Base-by-base conservation (phyloP, 2,113 vertebrate species). In the Oostethus manadensis region DNA sequence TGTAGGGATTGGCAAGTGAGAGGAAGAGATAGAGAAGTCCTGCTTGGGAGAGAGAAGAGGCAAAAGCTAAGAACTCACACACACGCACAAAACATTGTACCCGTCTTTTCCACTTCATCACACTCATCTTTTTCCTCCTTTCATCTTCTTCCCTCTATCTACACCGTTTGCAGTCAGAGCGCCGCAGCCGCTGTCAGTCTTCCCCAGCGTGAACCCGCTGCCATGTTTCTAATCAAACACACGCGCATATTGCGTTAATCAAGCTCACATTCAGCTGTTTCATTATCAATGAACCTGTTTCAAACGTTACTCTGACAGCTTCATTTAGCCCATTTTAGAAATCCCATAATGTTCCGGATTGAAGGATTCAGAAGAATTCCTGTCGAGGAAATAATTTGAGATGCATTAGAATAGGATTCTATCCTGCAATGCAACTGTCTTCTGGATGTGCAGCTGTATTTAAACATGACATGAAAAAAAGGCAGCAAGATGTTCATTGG, bases 281-380 rank as follows among this genome's bases (percentile, higher is more conserved):
- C 84, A 89, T 87, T 82, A 87, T 84, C 73, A 82, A 66, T 68
- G 78, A 80, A 68, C 81, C 77, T 66, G 61, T 77, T 83, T 80
- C 60, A 1, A 73, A 60, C 45, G 46, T 66, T 53, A 61, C 68
- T 64, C 58, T 68, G 67, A 29, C 10, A 2, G 56, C 38, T 61
- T 51, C 64, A 67, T 77, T 78, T 54, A 66, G 57, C 46, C 67
- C 57, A 68, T 83, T 80, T 81, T 69, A 76, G 73, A 79, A 51
- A 62, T 73, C 77, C 77, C 68, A 69, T 62, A 74, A 70, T 65
- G 51, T 49, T 40, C 48, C 61, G 61, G 71, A 81, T 66, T 70
- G 64, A 74, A 67, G 77, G 66, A 64, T 54, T 83, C 4, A 7
- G 29, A 33, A 33, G 29, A 33, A 67, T 79, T 78, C 82, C 50